Percentiles rank a stretch among this genome's conserved stretches.
Conservation (phyloP, 1,140 invertebrate species). For the Drosophila navojoa region DNA sequence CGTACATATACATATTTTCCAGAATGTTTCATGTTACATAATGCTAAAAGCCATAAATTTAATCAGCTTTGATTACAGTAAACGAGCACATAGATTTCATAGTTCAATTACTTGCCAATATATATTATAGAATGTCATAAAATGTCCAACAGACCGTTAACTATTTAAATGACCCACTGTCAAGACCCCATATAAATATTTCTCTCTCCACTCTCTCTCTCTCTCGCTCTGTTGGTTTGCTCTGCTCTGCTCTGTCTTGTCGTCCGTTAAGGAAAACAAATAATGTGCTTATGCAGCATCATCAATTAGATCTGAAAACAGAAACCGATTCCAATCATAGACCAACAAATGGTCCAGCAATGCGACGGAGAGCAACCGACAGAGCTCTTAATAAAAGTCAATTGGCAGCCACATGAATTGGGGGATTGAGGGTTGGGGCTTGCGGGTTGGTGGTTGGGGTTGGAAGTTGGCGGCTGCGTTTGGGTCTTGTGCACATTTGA, state of each 20-base stretch:
- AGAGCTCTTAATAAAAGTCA: constrained; percentile 75
- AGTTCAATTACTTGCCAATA: background rate
- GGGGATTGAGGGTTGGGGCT: background rate
- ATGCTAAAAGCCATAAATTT: too few relatives aligned
- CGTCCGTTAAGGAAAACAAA: constrained; percentile 14
- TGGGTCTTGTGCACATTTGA: constrained; percentile 45
- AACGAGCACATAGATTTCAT: too few relatives aligned
- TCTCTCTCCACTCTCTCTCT: background rate
- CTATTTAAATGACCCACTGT: constrained; percentile 24
- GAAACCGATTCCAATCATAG: constrained; percentile 66
- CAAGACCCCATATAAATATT: background rate
- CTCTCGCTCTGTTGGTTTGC: background rate
- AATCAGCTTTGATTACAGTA: too few relatives aligned
- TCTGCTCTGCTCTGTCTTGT: background rate
- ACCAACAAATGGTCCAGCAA: constrained; percentile 67
- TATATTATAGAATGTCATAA: constrained; percentile 4
- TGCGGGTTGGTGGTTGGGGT: background rate
- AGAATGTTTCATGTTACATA: background rate
- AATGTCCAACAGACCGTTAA: constrained; percentile 17
- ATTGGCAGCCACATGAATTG: constrained; percentile 50
- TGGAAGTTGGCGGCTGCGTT: background rate
- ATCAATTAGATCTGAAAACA: constrained; percentile 55
- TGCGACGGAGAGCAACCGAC: constrained; percentile 38
- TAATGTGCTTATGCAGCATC: constrained; percentile 39
- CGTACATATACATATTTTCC: background rate